Evolutionary conservation across 2,113 vertebrate species (phyloP), one percentile per base, ranked within the genome.

Genomic region (Vidua chalybeata): DNA sequence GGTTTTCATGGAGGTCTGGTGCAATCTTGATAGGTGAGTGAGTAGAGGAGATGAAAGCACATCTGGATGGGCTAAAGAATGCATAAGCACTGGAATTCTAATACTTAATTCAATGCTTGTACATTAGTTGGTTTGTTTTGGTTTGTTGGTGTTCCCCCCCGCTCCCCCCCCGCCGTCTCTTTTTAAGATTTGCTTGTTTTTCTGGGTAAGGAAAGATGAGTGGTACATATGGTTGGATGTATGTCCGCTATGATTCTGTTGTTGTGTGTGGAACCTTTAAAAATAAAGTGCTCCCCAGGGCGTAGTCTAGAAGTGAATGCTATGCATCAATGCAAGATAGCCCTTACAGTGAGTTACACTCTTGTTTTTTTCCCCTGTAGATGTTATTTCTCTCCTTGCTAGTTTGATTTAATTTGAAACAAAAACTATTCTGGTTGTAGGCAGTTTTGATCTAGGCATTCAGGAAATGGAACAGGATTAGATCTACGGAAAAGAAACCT

Each of bases 361-460:
- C 49, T 79, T 61, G 49, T 61, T 94, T 95, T 39, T 93, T 48
- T 89, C 54, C 71, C 3, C 0, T 37, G 14, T 23, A 33, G 33
- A 27, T 67, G 59, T 55, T 89, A 41, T 85, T 95, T 83, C 27
- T 89, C 45, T 94, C 39, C 43, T 79, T 79, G 43, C 62, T 94
- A 87, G 54, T 82, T 94, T 90, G 45, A 85, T 90, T 92, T 92
- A 78, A 84, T 94, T 89, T 84, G 69, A 73, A 93, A 69, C 37
- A 87, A 72, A 92, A 92, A 11, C 39, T 58, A 33, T 89, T 72
- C 67, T 84, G 48, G 28, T 75, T 82, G 52, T 54, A 56, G 41
- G 45, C 23, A 75, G 12, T 89, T 92, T 92, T 87, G 21, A 75
- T 81, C 76, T 61, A 84, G 35, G 24, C 52, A 5, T 92, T 92